Conservation (phyloP, 2,113 vertebrate species). For the Dasyurus viverrinus region DNA sequence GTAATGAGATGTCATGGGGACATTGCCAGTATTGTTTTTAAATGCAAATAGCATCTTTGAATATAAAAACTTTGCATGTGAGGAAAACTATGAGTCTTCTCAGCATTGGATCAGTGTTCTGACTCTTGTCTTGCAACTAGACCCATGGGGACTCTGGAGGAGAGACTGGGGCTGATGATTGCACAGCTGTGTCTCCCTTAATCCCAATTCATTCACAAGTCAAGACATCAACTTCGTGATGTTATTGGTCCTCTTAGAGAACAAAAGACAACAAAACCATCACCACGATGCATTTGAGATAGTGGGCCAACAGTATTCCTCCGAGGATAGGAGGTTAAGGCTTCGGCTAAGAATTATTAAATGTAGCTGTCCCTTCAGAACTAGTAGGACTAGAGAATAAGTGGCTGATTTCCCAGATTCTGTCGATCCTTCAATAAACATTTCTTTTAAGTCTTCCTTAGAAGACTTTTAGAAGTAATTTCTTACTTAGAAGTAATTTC, state of each 20-base stretch:
- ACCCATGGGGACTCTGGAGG: neutral
- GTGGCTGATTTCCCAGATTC: neutral
- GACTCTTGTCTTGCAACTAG: neutral
- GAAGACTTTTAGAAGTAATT: no score
- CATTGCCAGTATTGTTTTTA: neutral
- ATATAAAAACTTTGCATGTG: neutral
- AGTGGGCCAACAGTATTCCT: neutral
- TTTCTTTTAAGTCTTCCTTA: neutral
- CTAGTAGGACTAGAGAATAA: neutral
- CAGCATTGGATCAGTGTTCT: neutral
- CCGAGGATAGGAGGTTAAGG: neutral
- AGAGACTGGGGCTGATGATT: neutral
- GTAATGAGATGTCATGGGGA: neutral
- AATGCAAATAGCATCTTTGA: neutral
- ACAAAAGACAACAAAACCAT: neutral
- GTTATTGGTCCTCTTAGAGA: neutral
- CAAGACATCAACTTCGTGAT: neutral
- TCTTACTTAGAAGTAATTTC: neutral
- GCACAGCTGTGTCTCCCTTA: neutral
- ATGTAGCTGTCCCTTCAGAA: neutral
- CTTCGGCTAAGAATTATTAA: neutral
- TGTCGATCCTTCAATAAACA: neutral
- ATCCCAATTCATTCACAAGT: neutral
- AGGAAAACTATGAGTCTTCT: neutral
- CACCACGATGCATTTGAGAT: neutral